Evolutionary conservation across 2,888 invertebrate genomes (phyloP).

Genomic region (Coelinius sp.): DNA sequence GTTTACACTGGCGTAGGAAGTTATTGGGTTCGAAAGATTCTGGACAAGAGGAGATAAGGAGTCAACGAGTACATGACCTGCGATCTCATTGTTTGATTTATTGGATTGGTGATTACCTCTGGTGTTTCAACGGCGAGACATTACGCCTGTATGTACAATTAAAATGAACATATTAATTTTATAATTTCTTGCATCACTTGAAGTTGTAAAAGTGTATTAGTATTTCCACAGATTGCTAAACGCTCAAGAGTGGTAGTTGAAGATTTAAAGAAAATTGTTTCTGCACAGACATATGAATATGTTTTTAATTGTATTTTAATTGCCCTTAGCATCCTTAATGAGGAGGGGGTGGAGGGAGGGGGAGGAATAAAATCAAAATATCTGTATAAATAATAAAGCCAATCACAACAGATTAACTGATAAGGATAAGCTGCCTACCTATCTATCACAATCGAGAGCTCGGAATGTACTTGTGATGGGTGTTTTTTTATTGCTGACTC

Average conservation of each 20-base stretch:
- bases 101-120: conserved; percentile 66
- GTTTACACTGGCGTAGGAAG: conserved; percentile 79
- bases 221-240: conserved; percentile 50
- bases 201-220: conserved; percentile 1
- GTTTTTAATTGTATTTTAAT: too few species aligned
- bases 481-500: conserved; percentile 76
- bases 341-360: conserved; percentile 5
- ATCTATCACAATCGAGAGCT: conserved; percentile 67
- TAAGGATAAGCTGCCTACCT: conserved; percentile 57
- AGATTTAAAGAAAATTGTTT: conserved; percentile 26
- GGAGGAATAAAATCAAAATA: conserved; percentile 3
- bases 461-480: conserved; percentile 66
- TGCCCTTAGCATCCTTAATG: neutral
- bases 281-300: conserved; percentile 4
- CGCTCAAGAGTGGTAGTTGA: conserved; percentile 35
- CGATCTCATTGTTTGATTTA: conserved; percentile 66
- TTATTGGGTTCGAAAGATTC: conserved; percentile 70
- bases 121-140: conserved; percentile 71
- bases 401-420: conserved; percentile 29
- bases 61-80: conserved; percentile 53
- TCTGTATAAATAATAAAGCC: conserved; percentile 31
- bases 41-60: conserved; percentile 67
- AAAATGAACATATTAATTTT: neutral
- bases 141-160: conserved; percentile 72
- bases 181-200: neutral